Conservation (phyloP, 2,888 invertebrate species). For the Neuroscelio doddi region DNA sequence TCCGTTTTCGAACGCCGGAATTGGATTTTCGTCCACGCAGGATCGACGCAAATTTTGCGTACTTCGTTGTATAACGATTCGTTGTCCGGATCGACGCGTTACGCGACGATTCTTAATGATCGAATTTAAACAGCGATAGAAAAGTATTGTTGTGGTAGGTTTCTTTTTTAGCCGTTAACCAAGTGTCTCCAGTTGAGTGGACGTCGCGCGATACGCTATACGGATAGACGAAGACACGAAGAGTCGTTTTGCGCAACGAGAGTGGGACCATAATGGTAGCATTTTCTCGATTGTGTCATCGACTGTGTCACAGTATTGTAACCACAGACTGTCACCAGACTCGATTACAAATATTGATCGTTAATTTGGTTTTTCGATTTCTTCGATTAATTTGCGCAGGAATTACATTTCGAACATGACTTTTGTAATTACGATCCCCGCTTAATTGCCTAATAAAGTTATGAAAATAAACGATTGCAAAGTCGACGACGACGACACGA, state of each 20-base stretch:
- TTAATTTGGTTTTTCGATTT: neutral
- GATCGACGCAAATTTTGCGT: too few relatives aligned
- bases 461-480: conserved; percentile 38
- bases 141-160: too few relatives aligned
- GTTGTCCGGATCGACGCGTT: too few relatives aligned
- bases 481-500: conserved; percentile 45
- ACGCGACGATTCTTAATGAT: too few relatives aligned
- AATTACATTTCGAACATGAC: neutral
- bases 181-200: conserved; percentile 13
- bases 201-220: conserved; percentile 7
- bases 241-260: conserved; percentile 43
- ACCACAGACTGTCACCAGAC: conserved; percentile 51
- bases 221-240: conserved; percentile 9
- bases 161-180: too few relatives aligned
- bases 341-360: conserved; percentile 15
- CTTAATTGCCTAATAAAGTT: conserved; percentile 14
- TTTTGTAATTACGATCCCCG: conserved; percentile 4
- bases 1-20: too few relatives aligned
- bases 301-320: conserved; percentile 53
- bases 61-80: too few relatives aligned
- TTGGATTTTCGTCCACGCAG: too few relatives aligned
- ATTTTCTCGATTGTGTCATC: conserved; percentile 69
- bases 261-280: conserved; percentile 59
- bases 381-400: too few relatives aligned
- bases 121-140: too few relatives aligned